Conservation (phyloP, 1,140 invertebrate genomes). For the Pogonus chalceus region DNA sequence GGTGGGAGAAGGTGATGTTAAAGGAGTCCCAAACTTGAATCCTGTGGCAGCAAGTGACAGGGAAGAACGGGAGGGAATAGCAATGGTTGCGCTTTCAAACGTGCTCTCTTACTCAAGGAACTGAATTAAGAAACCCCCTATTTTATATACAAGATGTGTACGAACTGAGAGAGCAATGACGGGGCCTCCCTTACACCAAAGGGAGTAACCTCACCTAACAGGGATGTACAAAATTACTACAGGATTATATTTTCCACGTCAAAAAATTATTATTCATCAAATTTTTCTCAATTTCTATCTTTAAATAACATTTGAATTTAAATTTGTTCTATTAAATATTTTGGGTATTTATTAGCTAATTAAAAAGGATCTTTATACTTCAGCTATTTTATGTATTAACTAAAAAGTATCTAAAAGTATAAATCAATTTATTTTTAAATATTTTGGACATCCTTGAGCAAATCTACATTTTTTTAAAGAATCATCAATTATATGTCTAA, state of each 20-base stretch:
- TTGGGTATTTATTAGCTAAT: too few relatives aligned
- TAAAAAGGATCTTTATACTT: too few relatives aligned
- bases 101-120: not conserved
- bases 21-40: too few relatives aligned
- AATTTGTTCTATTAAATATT: too few relatives aligned
- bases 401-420: too few relatives aligned
- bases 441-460: not conserved
- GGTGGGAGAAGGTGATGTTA: too few relatives aligned
- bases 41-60: not conserved
- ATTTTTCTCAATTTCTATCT: too few relatives aligned
- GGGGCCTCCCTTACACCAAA: not conserved
- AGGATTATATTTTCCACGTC: too few relatives aligned
- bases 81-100: not conserved
- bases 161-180: not conserved
- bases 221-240: not conserved
- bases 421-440: too few relatives aligned
- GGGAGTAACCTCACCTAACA: not conserved
- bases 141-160: conserved; percentile 6
- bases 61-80: not conserved
- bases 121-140: conserved; percentile 5
- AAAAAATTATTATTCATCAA: too few relatives aligned
- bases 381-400: too few relatives aligned
- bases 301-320: too few relatives aligned
- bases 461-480: not conserved
- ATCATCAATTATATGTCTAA: conserved; percentile 4